A percentile compares a stretch with the other conserved stretches of the same genome.
Conservation (phyloP, 2,113 vertebrate species). For the Collichthys lucidus region DNA sequence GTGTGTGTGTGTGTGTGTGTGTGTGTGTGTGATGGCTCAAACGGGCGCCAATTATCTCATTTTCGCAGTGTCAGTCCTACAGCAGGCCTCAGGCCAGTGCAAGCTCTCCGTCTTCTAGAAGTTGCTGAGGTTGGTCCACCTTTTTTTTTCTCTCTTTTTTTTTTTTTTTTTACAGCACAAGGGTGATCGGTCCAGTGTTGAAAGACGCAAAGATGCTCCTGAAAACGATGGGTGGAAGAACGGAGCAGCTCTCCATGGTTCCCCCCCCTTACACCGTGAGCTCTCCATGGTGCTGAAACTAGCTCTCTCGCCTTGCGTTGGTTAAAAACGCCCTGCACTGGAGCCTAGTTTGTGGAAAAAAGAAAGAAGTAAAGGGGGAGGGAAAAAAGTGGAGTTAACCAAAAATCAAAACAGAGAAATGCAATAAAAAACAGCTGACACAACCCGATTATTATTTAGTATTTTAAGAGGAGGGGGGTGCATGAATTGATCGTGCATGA, state of each 20-base stretch:
- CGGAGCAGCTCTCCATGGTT: constrained; percentile 55
- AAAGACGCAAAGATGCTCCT: neutral
- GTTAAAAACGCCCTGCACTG: constrained; percentile 80
- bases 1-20: neutral
- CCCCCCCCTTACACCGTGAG: constrained; percentile 18
- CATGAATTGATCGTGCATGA: constrained; percentile 54
- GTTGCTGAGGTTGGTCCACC: constrained; percentile 14
- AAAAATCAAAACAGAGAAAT: neutral
- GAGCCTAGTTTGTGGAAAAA: constrained; percentile 49
- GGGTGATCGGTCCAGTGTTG: neutral
- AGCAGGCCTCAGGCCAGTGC: constrained; percentile 5
- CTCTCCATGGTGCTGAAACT: constrained; percentile 80
- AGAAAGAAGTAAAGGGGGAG: neutral
- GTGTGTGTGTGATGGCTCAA: neutral
- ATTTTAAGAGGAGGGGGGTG: neutral
- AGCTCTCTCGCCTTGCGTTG: constrained; percentile 38
- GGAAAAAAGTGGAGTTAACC: neutral
- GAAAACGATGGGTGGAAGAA: neutral
- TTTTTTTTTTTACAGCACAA: neutral
- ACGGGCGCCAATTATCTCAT: neutral
- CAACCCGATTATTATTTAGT: neutral
- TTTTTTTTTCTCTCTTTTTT: neutral
- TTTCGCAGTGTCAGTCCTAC: constrained; percentile 5
- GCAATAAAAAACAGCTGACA: neutral
- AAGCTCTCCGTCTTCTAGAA: neutral